A percentile compares a stretch with the other conserved stretches of the same genome.
phyloP scores from a whole-genome alignment of 2,888 invertebrate species.

The Geophilus truncorum region DNA sequence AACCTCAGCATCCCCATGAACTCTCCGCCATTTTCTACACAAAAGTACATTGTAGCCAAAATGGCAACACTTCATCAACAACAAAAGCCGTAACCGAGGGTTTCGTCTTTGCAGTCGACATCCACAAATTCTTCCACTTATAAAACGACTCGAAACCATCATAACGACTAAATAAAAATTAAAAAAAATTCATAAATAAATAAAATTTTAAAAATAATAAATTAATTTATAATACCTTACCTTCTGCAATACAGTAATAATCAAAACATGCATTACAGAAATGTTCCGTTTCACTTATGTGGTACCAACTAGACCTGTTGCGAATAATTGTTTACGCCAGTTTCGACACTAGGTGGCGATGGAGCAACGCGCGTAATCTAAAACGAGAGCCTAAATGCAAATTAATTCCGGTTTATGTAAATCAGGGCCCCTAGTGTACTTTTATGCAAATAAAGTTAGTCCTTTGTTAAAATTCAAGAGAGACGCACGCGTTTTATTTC shows the following conservation, averaged over 20 bases:
- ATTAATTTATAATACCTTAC: too few relatives aligned
- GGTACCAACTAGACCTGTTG: conserved; percentile 50
- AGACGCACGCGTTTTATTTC: too few relatives aligned
- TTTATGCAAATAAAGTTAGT: too few relatives aligned
- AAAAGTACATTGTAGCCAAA: conserved; percentile 48
- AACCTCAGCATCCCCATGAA: conserved; percentile 41
- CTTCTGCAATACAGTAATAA: conserved; percentile 45
- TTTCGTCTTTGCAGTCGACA: conserved; percentile 44
- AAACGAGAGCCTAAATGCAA: too few relatives aligned
- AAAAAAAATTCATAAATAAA: conserved; percentile 29
- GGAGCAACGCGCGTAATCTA: too few relatives aligned
- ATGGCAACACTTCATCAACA: conserved; percentile 47
- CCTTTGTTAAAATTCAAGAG: too few relatives aligned
- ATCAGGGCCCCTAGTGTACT: too few relatives aligned
- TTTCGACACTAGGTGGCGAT: too few relatives aligned
- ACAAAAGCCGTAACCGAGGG: conserved; percentile 45
- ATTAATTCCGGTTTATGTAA: too few relatives aligned
- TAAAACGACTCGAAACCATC: conserved; percentile 39
- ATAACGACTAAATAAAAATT: conserved; percentile 32
- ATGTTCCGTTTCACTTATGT: conserved; percentile 49
- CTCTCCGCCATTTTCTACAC: conserved; percentile 49
- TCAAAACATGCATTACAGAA: conserved; percentile 52
- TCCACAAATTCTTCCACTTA: conserved; percentile 47
- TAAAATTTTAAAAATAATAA: background rate
- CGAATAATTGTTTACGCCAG: too few relatives aligned